Conservation (phyloP, 2,888 invertebrate species). For the Netelia inedita region DNA sequence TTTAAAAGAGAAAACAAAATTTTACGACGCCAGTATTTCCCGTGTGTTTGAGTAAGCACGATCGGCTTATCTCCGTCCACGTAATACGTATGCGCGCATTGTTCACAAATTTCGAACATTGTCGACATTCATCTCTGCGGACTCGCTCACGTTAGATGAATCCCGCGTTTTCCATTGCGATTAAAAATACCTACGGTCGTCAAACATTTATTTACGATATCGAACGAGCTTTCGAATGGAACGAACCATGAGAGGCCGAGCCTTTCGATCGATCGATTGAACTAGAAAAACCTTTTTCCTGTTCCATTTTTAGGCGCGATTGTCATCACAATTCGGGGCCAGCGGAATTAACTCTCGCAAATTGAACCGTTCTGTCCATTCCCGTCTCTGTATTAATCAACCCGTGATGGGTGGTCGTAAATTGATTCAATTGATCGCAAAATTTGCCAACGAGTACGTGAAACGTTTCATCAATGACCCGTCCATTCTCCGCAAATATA, state of each 20-base stretch:
- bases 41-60: not conserved
- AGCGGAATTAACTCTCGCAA: not conserved
- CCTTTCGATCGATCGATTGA: not conserved
- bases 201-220: not conserved
- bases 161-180: no score
- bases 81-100: no score
- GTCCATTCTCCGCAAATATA: not conserved
- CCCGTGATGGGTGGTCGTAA: not conserved
- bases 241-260: not conserved
- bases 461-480: not conserved
- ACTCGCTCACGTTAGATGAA: no score
- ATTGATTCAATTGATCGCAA: not conserved
- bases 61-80: no score
- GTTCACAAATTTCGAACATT: no score
- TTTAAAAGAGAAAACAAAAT: constrained; percentile 5
- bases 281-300: not conserved
- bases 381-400: not conserved
- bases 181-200: no score
- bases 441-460: not conserved
- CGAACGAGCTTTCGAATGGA: not conserved
- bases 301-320: not conserved
- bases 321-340: not conserved
- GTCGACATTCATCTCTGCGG: no score
- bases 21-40: not conserved
- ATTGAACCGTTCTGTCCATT: not conserved